These are phyloP conservation scores for Salvelinus alpinus DNA, from an alignment of 2,113 vertebrate species.

Conservation along the genomic window DNA sequence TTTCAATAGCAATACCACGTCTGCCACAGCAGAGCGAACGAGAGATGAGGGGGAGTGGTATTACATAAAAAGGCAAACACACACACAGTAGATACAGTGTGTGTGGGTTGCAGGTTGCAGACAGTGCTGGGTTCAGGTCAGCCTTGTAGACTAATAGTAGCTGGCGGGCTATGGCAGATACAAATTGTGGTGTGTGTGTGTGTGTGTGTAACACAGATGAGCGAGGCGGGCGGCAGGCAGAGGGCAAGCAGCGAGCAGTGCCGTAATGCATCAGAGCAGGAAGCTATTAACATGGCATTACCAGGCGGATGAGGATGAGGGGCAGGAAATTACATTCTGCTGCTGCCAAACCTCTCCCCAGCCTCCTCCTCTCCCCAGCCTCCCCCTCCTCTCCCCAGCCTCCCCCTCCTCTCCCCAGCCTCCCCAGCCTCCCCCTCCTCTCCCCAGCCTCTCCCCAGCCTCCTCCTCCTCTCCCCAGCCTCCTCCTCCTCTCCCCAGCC, in stretches of 20 bases:
- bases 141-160: conserved; percentile 7
- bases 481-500: background rate
- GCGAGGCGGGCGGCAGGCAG: conserved; percentile 4
- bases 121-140: conserved; percentile 28
- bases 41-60: too few relatives aligned
- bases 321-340: conserved; percentile 71
- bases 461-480: background rate
- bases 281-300: conserved; percentile 73
- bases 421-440: too few relatives aligned
- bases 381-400: background rate
- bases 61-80: background rate
- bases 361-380: background rate
- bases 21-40: too few relatives aligned
- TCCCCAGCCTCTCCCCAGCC: background rate
- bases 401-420: background rate
- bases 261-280: conserved; percentile 65
- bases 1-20: too few relatives aligned
- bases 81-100: background rate
- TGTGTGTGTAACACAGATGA: too few relatives aligned
- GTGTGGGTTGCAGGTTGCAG: background rate
- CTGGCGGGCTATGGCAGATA: background rate
- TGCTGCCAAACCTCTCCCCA: too few relatives aligned
- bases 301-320: conserved; percentile 66
- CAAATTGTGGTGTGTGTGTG: too few relatives aligned
- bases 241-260: conserved; percentile 24